Conservation (phyloP, 2,888 invertebrate species). For the Tachina lurida region DNA sequence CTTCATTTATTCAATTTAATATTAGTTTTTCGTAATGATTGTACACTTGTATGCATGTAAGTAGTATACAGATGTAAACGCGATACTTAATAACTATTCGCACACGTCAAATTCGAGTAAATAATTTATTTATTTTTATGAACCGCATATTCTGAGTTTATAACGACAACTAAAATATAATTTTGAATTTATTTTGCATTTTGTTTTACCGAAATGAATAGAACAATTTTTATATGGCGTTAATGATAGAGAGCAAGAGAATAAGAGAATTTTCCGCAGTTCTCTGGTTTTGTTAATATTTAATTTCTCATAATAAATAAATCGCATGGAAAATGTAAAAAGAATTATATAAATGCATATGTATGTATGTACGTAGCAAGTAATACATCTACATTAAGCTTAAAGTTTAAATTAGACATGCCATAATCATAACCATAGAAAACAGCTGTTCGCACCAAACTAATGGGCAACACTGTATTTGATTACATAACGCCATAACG, state of each 20-base stretch:
- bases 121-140: slow-evolving; percentile 42
- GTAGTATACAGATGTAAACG: neutral
- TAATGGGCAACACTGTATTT: no score
- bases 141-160: slow-evolving; percentile 60
- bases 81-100: slow-evolving; percentile 34
- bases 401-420: no score
- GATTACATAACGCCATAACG: no score
- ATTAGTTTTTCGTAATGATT: slow-evolving; percentile 10
- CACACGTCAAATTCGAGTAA: slow-evolving; percentile 6
- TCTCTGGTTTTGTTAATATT: slow-evolving; percentile 10
- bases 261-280: slow-evolving; percentile 35
- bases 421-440: no score
- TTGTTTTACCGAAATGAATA: slow-evolving; percentile 17
- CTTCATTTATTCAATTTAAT: slow-evolving; percentile 22
- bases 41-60: neutral
- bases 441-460: no score
- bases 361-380: neutral
- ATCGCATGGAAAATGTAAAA: neutral
- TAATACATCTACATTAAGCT: no score
- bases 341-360: no score
- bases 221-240: slow-evolving; percentile 18
- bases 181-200: slow-evolving; percentile 58
- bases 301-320: slow-evolving; percentile 1
- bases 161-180: slow-evolving; percentile 67
- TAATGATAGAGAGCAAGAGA: slow-evolving; percentile 47